Conservation (phyloP, 1,140 invertebrate species). For the Cotesia typhae region DNA sequence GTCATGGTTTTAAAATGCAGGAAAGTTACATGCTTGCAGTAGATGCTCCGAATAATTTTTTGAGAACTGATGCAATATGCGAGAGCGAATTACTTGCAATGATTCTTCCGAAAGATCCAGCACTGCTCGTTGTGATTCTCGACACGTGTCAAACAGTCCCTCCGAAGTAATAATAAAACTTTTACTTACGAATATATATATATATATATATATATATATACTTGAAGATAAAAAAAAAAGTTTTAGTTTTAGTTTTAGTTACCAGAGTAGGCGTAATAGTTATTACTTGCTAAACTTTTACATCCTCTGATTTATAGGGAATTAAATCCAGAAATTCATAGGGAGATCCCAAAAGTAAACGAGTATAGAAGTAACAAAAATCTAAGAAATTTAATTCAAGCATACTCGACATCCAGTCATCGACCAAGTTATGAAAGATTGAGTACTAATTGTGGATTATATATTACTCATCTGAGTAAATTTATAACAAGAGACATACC, state of each 20-base stretch:
- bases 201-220: background rate
- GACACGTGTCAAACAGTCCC: conserved; percentile 60
- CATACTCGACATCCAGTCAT: conserved; percentile 56
- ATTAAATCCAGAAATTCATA: conserved; percentile 52
- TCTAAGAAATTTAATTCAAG: conserved; percentile 55
- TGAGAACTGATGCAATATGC: conserved; percentile 54
- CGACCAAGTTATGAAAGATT: conserved; percentile 53
- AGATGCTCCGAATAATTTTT: conserved; percentile 52
- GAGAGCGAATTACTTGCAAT: conserved; percentile 55
- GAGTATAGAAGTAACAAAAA: conserved; percentile 53
- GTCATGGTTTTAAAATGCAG: conserved; percentile 62
- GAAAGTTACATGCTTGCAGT: conserved; percentile 58
- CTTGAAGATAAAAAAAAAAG: background rate
- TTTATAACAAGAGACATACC: conserved; percentile 52
- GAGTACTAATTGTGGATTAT: conserved; percentile 50
- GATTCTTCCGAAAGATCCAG: conserved; percentile 51
- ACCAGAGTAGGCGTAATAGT: background rate
- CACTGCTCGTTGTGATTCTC: conserved; percentile 55
- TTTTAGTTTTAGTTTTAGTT: background rate
- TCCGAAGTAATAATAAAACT: conserved; percentile 42
- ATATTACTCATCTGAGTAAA: conserved; percentile 52
- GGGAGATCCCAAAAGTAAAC: conserved; percentile 50
- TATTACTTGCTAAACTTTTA: background rate
- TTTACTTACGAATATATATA: background rate
- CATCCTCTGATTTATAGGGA: conserved; percentile 44